phyloP scores from a whole-genome alignment of 2,797 vertebrate genomes.

The Peromyscus aztecus region DNA sequence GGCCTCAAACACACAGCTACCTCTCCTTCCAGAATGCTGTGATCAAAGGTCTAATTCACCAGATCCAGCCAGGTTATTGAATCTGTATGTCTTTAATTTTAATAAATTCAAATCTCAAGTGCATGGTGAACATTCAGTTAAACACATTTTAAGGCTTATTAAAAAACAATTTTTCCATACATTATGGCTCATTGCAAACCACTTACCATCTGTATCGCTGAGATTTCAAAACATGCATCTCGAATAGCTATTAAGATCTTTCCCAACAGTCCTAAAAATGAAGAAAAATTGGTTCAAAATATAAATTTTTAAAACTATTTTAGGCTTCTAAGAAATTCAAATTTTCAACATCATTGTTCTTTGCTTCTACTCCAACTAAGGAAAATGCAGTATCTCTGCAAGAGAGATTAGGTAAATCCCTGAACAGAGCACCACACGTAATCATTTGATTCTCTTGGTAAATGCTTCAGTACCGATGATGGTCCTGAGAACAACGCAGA shows the following conservation, averaged over 20 bases:
- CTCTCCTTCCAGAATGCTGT: neutral
- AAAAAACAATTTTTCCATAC: neutral
- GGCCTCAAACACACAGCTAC: neutral
- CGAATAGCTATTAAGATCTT: conserved; percentile 94
- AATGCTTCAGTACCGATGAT: neutral
- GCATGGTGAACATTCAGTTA: neutral
- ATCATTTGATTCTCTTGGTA: neutral
- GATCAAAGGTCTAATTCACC: neutral
- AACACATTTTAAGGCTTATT: neutral
- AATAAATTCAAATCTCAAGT: neutral
- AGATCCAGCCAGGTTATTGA: neutral
- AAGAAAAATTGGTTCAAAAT: conserved; percentile 68
- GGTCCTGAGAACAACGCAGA: neutral
- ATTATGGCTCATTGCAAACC: neutral
- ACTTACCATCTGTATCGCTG: conserved; percentile 96
- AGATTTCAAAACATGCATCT: conserved; percentile 93
- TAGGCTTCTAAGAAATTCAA: neutral
- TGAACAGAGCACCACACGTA: neutral
- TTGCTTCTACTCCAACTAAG: conserved; percentile 3
- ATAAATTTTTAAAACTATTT: conserved; percentile 29
- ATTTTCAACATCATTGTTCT: neutral
- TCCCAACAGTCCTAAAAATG: conserved; percentile 92
- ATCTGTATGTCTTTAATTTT: conserved; percentile 4
- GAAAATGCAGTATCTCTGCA: conserved; percentile 5
- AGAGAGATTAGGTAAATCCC: neutral